Base-by-base conservation (phyloP, 2,113 vertebrate genomes). In the Nycticryphes semicollaris region DNA sequence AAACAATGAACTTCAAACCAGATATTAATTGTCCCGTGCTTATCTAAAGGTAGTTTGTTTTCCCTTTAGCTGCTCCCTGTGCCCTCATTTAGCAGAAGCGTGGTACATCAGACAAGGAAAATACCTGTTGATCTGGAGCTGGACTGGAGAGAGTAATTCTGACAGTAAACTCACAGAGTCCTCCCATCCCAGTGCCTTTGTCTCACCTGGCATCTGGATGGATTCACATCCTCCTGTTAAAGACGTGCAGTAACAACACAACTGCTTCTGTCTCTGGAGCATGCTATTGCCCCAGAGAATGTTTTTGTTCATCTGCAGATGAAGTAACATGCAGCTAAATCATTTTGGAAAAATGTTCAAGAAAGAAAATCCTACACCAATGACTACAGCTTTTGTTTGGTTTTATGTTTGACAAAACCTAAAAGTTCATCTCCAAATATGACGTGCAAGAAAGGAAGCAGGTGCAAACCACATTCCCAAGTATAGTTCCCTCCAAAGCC, bases 341-440 rank as follows among this genome's bases (percentile, higher is more conserved):
- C 51, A 80, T 87, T 84, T 54, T 90, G 91, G 87, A 88, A 39
- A 84, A 66, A 41, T 12, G 35, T 72, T 88, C 74, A 81, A 93
- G 68, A 80, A 75, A 87, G 35, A 67, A 84, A 87, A 87, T 45
- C 51, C 51, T 84, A 54, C 78, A 75, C 39, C n/a, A 56, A 35
- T 84, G 87, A 80, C 87, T 90, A 56, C 51, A 66, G 87, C 45
- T 95, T 95, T 93, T 87, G 73, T 87, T 28, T 79, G 9, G 14
- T 43, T 48, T 23, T 39, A n/a, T 47, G 51, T 60, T 87, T 93
- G 87, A 77, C 74, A 88, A 14, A 88, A 30, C 47, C 87, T 81
- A n/a, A 56, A 87, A 91, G 41, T 81, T 91, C 63, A 81, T 43
- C 88, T 81, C 57, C 51, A 90, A 67, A 76, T 24, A 81, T 33